Base-by-base conservation (phyloP, 2,113 vertebrate species). In the Corynorhinus townsendii region DNA sequence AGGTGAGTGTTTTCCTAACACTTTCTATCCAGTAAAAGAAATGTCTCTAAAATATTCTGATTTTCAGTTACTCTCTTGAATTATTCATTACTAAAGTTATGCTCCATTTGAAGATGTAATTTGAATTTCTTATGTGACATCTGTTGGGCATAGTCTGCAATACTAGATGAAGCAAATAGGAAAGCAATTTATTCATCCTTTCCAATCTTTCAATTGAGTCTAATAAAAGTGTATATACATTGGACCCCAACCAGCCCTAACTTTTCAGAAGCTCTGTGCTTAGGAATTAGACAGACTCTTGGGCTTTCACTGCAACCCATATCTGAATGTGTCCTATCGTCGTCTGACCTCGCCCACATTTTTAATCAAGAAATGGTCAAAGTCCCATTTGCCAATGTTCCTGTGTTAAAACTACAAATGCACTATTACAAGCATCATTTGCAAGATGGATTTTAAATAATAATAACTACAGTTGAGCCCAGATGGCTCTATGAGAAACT, bases 91-190 rank as follows among this genome's bases (percentile, higher is more conserved):
- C 72, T 91, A 94, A 98, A 95, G 96, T 98, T 97, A 98, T 97
- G 96, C 97, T 98, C 90, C 96, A 95, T 97, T 97, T 97, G 97
- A 98, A 98, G 97, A 97, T 92, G 84, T 97, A 96, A 98, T 98
- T 98, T 98, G 98, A 98, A 98, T 98, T 98, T 98, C 97, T 96
- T 97, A 97, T 96, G 91, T 97, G 97, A 97, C 98, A 98, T 98
- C 98, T 98, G 97, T 98, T 97, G 97, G 96, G 96, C 94, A 97
- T 88, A 96, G 96, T 95, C 94, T 97, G 97, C 96, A 97, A 95
- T 84, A 96, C 94, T 91, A 97, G 95, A 98, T 96, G 97, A 97
- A 98, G 94, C 96, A 98, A 96, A 96, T 80, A 90, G 89, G 95
- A 91, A 96, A 97, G 85, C 95, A 96, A 98, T 98, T 97, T 98